Percentiles rank a stretch among this genome's conserved stretches.
These are phyloP conservation scores for Tupaia chinensis DNA, from an alignment of 2,113 vertebrate genomes.

Conservation along the genomic window DNA sequence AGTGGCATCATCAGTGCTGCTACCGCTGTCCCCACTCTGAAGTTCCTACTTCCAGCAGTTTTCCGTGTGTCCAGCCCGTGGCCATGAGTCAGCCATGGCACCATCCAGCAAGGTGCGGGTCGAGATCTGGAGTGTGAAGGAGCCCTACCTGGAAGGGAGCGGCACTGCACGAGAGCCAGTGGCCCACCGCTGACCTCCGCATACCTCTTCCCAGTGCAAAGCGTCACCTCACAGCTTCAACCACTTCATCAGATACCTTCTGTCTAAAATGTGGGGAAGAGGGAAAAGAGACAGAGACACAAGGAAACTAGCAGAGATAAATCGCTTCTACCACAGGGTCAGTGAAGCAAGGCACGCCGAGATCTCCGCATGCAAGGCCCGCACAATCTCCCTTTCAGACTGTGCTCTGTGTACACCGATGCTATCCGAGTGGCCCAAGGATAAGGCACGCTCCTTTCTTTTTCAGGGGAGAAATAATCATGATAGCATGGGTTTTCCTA, in stretches of 20 bases:
- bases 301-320: too few relatives aligned
- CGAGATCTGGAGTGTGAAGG: neutral
- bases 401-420: accelerated
- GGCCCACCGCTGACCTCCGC: accelerated
- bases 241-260: too few relatives aligned
- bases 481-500: neutral
- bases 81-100: neutral
- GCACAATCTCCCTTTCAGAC: accelerated
- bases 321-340: accelerated
- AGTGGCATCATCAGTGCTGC: neutral
- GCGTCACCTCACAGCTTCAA: neutral
- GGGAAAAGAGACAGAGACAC: neutral
- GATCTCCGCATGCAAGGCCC: accelerated
- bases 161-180: accelerated
- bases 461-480: neutral
- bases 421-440: neutral
- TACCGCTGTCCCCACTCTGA: neutral
- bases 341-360: accelerated
- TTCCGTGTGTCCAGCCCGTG: neutral
- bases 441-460: neutral
- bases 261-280: neutral
- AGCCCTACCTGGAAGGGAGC: neutral
- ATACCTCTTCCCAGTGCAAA: accelerated
- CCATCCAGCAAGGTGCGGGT: accelerated
- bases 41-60: neutral